Base-by-base conservation (phyloP, 2,888 invertebrate genomes). In the Drosophila greeni region DNA sequence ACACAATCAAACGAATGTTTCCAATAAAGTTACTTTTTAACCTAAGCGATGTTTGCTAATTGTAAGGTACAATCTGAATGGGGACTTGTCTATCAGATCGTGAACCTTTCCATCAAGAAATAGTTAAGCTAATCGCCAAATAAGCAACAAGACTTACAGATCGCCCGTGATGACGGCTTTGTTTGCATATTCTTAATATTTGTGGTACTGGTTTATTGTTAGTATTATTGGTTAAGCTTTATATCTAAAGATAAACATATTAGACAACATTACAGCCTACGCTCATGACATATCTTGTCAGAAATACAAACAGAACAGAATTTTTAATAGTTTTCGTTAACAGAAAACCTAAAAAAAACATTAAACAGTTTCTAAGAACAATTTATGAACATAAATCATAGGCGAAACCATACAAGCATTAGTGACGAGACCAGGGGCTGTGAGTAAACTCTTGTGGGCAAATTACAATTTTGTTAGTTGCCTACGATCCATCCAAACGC, bases 401-500 rank as follows among this genome's bases (percentile, higher is more conserved):
- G 7, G 12, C 7, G 7, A 12, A 43, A 12, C 1, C 12, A 11
- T 24, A 12, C 16, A 7, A 7, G 3, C 12, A 43, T 16, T 11
- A 11, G 6, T 12, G 16, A 6, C 12, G 5, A 16, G 11, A 42
- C n/a, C 23, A 40, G n/a, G 8, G 7, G 8, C n/a, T n/a, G n/a
- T 1, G 42, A 24, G 42, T 42, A n/a, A 42, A 24, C 14, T 39
- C n/a, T 14, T 36, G 3, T 8, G n/a, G 5, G 24, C 26, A 12
- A 29, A 18, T 16, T 43, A 45, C 16, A 11, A 1, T 11, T 43
- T 7, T 12, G 26, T 45, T 45, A 33, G 47, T 48, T 33, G 20
- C 11, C 20, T 47, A 34, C 11, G 33, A 34, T 20, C 48, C n/a
- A 33, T 48, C 48, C 48, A 48, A 31, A n/a, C 20, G 34, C 20